phyloP scores from a whole-genome alignment of 92 coral and sea anemone species.

The Epizoanthus stellaris region DNA sequence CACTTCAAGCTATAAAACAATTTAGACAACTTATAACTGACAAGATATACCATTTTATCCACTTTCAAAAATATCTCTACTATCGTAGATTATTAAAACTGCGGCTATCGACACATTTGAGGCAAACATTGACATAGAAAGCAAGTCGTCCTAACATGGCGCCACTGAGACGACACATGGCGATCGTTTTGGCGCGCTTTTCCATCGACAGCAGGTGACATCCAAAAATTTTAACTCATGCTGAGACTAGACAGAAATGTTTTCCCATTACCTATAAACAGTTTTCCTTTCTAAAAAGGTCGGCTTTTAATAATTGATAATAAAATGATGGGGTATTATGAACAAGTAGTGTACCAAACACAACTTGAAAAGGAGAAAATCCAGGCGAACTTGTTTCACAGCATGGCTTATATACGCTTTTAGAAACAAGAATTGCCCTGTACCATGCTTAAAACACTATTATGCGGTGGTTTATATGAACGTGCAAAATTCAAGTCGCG shows the following conservation, averaged over 20 bases:
- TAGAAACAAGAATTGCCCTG: too few species aligned
- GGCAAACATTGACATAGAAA: background rate
- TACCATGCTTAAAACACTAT: background rate
- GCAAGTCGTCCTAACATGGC: slow-evolving; percentile 16
- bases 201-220: slow-evolving; percentile 38
- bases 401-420: background rate
- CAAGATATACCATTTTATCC: too few species aligned
- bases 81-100: too few species aligned
- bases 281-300: slow-evolving; percentile 10
- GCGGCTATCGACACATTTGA: too few species aligned
- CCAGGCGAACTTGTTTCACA: background rate
- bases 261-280: slow-evolving; percentile 31
- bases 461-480: background rate
- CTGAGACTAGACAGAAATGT: slow-evolving; percentile 10
- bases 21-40: too few species aligned
- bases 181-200: slow-evolving; percentile 13
- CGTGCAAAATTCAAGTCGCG: background rate
- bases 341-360: background rate
- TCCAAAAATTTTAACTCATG: background rate
- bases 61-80: too few species aligned
- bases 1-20: too few species aligned
- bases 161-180: slow-evolving; percentile 14
- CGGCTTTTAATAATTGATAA: slow-evolving; percentile 17
- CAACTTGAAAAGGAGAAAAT: background rate
- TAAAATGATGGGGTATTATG: background rate